A percentile compares a stretch with the other conserved stretches of the same genome.
Conservation (phyloP, 2,113 vertebrate genomes). For the Paedocypris sp. region DNA sequence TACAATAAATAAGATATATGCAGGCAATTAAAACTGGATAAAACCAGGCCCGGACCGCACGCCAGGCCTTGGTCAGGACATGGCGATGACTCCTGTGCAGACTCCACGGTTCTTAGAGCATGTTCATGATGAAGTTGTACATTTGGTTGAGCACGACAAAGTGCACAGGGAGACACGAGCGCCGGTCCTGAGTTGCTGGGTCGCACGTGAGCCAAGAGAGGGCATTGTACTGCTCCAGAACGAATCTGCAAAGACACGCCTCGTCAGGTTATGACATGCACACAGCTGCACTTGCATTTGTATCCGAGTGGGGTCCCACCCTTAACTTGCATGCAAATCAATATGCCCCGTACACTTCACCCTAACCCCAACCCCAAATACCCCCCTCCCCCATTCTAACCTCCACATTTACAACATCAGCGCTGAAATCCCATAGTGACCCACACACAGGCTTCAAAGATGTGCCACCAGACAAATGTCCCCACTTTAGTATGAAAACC, state of each 20-base stretch:
- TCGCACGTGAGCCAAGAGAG: slow-evolving; percentile 89
- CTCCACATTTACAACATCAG: no score
- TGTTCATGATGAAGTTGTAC: slow-evolving; percentile 97
- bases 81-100: neutral
- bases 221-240: slow-evolving; percentile 86
- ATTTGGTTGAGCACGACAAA: slow-evolving; percentile 93
- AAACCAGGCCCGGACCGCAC: slow-evolving; percentile 89
- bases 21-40: slow-evolving; percentile 97
- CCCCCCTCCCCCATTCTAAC: no score
- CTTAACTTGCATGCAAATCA: no score
- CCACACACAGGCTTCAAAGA: no score
- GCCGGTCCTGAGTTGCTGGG: slow-evolving; percentile 92
- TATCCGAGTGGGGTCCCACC: no score
- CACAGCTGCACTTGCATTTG: no score
- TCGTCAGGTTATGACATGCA: no score
- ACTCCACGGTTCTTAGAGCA: slow-evolving; percentile 64
- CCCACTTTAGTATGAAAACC: no score
- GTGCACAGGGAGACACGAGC: slow-evolving; percentile 96
- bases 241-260: slow-evolving; percentile 75
- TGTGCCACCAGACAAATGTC: no score
- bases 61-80: slow-evolving; percentile 73
- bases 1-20: slow-evolving; percentile 99
- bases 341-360: no score
- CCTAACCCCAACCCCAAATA: no score
- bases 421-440: no score